Evolutionary conservation across 2,113 vertebrate genomes (phyloP), one percentile per base, ranked within the genome.

Genomic region (Anarhynchus alexandrinus): DNA sequence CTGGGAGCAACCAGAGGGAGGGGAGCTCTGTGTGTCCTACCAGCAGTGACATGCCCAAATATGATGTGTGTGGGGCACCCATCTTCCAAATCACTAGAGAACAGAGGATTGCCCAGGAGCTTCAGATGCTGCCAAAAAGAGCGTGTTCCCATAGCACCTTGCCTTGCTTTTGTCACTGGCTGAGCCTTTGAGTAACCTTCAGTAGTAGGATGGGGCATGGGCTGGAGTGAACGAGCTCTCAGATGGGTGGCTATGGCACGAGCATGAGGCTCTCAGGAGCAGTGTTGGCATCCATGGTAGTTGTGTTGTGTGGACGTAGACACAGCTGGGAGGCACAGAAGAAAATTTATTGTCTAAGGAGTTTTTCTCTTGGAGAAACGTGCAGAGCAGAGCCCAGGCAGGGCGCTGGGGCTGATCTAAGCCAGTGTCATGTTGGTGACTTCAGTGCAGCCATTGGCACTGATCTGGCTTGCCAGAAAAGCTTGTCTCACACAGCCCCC

Each of bases 261-360:
- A 78, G 23, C 2, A 0, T 12, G 57, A 81, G 32, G n/a, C 25
- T 81, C 9, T 34, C 18, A 19, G 67, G 32, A 84, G 34, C 54
- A 59, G 29, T 0, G 0, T 7, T 85, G 59, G 29, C 54, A 34
- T 26, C 36, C 15, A 3, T 8, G 15, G 47, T 36, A 36, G 5
- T 12, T 51, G 32, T 52, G 16, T 30, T 59, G 42, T 30, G 47
- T 76, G 57, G 51, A 66, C 57, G 36, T 6, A 43, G 59, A 29
- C 42, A 55, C 22, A 42, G 7, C 32, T 70, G 38, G 42, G 36
- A 62, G 38, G 12, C 49, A 17, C 9, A 81, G 22, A 52, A 67
- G 18, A 57, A 83, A 43, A 70, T 9, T 5, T 45, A 4, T 54
- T 72, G 32, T 42, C 12, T 51, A 25, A 81, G 47, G 29, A 67